Evolutionary conservation across 1,140 invertebrate genomes (phyloP), one percentile per base, ranked within the genome.

Genomic region (Hypothenemus hampei): DNA sequence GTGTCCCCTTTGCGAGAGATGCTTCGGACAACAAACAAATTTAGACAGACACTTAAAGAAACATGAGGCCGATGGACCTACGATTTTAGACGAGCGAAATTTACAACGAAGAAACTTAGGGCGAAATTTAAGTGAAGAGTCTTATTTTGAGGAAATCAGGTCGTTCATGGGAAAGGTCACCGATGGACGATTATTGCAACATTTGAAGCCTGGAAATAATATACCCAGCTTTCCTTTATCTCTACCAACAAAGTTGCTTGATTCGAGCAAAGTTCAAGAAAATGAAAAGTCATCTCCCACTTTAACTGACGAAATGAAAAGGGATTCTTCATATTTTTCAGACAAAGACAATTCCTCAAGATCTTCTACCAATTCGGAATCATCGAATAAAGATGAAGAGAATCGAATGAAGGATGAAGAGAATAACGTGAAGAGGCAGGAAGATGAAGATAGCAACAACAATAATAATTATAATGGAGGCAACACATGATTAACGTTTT

Each of bases 11-110:
- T 89, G 87, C 67, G 87, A 92, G 68, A 78, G 90, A 39, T 96
- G 94, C 72, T 98, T 98, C 72, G 96, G 96, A 0, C 96, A 99
- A 73, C 96, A 98, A 73, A 98, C 96, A 1, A 99, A 98, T 73
- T 78, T 98, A 23, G 96, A 98, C 73, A 79, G 97, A 54, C 97
- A 98, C 71, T 73, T 98, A 64, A 94, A 96, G 80, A 98, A 98
- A 67, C 96, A 99, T 72, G 94, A 98, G 66, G 85, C 87, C n/a
- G 89, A 93, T 65, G 88, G 88, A 0, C 81, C 82, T 0, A 84
- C 82, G 56, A 84, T 85, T 68, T 68, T 85, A 19, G 83, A 85
- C 64, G 83, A 86, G 58, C 61, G 75, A 33, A 69, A 62, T 31
- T 26, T 70, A 6, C 70, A 69, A 33, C 56, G 65, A 44, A 60